These are phyloP conservation scores for Hanleya hanleyi DNA, from an alignment of 2,888 invertebrate genomes.

Conservation along the genomic window DNA sequence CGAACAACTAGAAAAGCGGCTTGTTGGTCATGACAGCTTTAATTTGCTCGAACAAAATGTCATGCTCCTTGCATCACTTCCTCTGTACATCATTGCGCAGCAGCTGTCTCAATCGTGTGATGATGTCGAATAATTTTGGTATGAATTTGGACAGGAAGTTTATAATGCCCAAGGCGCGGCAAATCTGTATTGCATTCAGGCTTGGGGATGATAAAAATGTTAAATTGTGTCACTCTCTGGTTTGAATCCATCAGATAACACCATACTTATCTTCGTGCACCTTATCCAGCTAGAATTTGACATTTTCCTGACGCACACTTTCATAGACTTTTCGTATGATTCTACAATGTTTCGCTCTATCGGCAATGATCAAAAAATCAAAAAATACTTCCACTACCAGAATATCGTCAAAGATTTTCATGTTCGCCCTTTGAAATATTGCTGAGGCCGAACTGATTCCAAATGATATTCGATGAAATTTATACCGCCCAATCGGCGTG, in stretches of 20 bases:
- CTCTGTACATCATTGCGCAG: conserved; percentile 24
- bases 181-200: conserved; percentile 27
- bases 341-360: conserved; percentile 35
- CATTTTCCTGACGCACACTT: conserved; percentile 21
- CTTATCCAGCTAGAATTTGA: conserved; percentile 38
- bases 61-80: conserved; percentile 13
- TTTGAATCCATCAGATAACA: conserved; percentile 22
- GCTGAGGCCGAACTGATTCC: conserved; percentile 33
- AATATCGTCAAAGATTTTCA: too few species aligned
- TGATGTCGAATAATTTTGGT: conserved; percentile 36
- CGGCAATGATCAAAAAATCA: conserved; percentile 39
- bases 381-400: conserved; percentile 35
- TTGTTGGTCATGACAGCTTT: conserved; percentile 26
- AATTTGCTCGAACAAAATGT: conserved; percentile 15
- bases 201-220: conserved; percentile 34
- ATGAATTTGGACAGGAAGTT: conserved; percentile 37
- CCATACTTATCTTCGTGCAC: conserved; percentile 19
- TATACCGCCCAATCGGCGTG: conserved; percentile 33
- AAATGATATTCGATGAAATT: conserved; percentile 36
- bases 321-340: conserved; percentile 32
- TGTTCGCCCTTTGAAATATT: conserved; percentile 32
- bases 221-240: conserved; percentile 23
- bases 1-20: conserved; percentile 36
- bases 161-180: conserved; percentile 35
- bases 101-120: conserved; percentile 33